Percentiles rank a stretch among this genome's conserved stretches.
Evolutionary conservation across 2,888 invertebrate species (phyloP).

Genomic region (Cantharis rufa): DNA sequence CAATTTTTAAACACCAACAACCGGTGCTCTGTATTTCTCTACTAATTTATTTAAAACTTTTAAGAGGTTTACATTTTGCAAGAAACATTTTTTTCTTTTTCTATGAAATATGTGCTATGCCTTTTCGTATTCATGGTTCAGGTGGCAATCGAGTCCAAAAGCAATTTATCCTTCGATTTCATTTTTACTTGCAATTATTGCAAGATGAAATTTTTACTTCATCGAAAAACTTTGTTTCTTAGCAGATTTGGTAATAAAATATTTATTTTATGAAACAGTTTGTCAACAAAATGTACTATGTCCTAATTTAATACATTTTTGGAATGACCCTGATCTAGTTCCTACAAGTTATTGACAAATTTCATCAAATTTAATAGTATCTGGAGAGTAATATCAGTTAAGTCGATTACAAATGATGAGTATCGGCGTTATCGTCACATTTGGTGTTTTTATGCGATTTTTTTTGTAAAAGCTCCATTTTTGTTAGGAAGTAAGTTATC

Average conservation of each 20-base stretch:
- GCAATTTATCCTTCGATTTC: background rate
- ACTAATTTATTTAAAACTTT: background rate
- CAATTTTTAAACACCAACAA: background rate
- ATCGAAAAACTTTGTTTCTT: background rate
- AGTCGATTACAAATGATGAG: constrained; percentile 10
- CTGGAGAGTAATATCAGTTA: constrained; percentile 6
- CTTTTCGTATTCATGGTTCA: background rate
- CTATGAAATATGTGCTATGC: background rate
- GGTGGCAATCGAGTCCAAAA: background rate
- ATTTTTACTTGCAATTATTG: background rate
- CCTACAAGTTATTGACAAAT: background rate
- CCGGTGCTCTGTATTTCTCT: background rate
- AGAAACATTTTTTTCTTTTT: background rate
- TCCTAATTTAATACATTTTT: background rate
- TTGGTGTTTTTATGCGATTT: background rate
- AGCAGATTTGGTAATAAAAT: background rate
- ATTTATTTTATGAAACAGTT: background rate
- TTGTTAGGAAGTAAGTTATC: background rate
- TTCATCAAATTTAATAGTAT: background rate
- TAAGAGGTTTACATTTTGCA: background rate
- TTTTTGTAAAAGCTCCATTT: background rate
- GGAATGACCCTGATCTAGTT: background rate
- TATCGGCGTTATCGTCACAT: background rate
- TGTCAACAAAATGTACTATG: background rate
- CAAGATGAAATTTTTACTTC: background rate